These are phyloP conservation scores for Protodeltote pygarga DNA, from an alignment of 2,888 invertebrate species.

Conservation along the genomic window DNA sequence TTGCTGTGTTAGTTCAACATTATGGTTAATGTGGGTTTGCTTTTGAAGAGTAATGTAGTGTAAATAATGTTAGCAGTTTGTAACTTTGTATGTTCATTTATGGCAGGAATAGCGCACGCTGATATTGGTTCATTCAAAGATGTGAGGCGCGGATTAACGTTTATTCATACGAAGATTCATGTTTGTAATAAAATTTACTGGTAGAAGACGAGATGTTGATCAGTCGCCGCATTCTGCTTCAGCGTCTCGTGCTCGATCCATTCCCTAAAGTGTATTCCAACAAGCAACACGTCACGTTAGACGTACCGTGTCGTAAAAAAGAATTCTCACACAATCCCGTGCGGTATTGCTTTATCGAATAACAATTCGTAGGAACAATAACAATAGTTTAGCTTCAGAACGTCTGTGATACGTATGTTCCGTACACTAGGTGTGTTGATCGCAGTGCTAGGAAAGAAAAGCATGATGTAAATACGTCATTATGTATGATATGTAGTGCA, in stretches of 20 bases:
- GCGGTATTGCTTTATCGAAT: conserved; percentile 32
- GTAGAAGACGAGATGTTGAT: conserved; percentile 8
- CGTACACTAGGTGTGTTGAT: background rate
- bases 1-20: conserved; percentile 16
- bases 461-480: conserved; percentile 37
- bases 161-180: conserved; percentile 10
- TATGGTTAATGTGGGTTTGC: conserved; percentile 4
- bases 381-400: conserved; percentile 16
- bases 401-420: conserved; percentile 2
- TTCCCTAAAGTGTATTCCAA: conserved; percentile 28
- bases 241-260: conserved; percentile 13
- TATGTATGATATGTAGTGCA: conserved; percentile 41
- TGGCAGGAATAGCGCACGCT: background rate
- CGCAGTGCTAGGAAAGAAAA: conserved; percentile 31
- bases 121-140: no score
- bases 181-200: conserved; percentile 3
- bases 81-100: conserved; percentile 7
- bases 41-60: conserved; percentile 8
- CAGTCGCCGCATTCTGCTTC: background rate
- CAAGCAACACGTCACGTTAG: conserved; percentile 9
- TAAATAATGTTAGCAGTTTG: conserved; percentile 1
- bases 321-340: conserved; percentile 27
- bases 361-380: conserved; percentile 30
- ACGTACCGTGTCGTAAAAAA: conserved; percentile 31
- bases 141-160: no score